Conservation (phyloP, 2,888 invertebrate genomes). For the Artemia sinica region DNA sequence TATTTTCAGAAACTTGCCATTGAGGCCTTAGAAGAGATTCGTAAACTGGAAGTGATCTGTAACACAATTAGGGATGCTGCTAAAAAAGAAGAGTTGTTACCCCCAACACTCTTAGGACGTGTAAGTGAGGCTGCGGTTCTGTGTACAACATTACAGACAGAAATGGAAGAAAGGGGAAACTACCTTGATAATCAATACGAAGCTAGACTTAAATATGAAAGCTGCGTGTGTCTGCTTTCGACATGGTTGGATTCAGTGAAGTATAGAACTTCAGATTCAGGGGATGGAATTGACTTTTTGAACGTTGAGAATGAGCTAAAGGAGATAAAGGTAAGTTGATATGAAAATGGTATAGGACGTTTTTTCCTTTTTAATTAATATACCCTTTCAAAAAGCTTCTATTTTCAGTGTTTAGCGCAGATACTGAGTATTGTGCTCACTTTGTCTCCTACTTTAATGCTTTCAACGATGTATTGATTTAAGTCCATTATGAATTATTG, state of each 20-base stretch:
- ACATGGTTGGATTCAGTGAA: slow-evolving; percentile 67
- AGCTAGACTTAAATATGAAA: slow-evolving; percentile 55
- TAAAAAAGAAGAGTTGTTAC: slow-evolving; percentile 41
- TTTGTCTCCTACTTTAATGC: no score
- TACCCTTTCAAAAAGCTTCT: no score
- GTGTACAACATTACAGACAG: slow-evolving; percentile 55
- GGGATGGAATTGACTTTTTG: slow-evolving; percentile 72
- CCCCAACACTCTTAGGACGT: slow-evolving; percentile 61
- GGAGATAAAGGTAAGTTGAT: slow-evolving; percentile 48
- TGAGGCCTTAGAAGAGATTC: slow-evolving; percentile 50
- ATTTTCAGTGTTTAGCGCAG: no score
- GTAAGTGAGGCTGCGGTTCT: slow-evolving; percentile 65
- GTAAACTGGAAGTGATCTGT: slow-evolving; percentile 49
- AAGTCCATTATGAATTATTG: no score
- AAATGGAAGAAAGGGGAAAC: slow-evolving; percentile 58
- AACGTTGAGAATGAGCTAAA: slow-evolving; percentile 63
- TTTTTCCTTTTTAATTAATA: no score
- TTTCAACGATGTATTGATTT: no score
- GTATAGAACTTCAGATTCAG: slow-evolving; percentile 52
- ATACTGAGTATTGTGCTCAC: no score
- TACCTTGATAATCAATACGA: slow-evolving; percentile 61
- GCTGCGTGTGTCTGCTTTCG: slow-evolving; percentile 52
- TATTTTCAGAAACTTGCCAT: slow-evolving; percentile 37
- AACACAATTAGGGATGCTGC: slow-evolving; percentile 51
- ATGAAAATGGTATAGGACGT: no score